Base-by-base conservation (phyloP, 2,113 vertebrate genomes). In the Colossoma macropomum region DNA sequence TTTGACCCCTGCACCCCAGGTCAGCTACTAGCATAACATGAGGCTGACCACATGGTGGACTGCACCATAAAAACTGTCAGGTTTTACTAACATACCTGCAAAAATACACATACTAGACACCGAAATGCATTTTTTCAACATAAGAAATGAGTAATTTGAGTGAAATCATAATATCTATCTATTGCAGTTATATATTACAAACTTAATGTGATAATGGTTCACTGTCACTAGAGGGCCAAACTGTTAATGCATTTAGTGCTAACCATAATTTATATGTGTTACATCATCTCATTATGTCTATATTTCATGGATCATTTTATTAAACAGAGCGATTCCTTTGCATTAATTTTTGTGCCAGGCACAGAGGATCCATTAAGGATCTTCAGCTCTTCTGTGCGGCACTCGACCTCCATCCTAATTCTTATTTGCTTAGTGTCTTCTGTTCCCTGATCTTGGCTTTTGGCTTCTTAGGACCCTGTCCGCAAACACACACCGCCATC, bases 11-110 rank as follows among this genome's bases (percentile, higher is more conserved):
- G 71, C 73, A 65, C 80, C 60, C 68, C 59, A 66, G 77, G 80
- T 86, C 73, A 85, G 77, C 80, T 80, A 78, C 85, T 52, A 85
- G 77, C 60, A 84, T 84, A 85, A 85, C 87, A 85, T 78, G 87
- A 86, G 80, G 80, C 28, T 73, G 85, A 79, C 81, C 80, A 81
- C 80, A 86, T 84, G 85, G 79, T 76, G 60, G 56, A 88, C 69
- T 70, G 38, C 3, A 11, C 79, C 71, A 84, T 82, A 87, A 74
- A 87, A 82, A 59, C 52, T 59, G 41, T 32, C 50, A 82, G 54
- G 69, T 38, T 80, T 72, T 50, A 30, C 17, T 77, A 83, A 77
- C 70, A 50, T 45, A 76, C 54, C 56, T 76, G 17, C 48, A 82
- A 34, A 75, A 38, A 81, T 50, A 28, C 21, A 66, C 34, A 45